phyloP scores from a whole-genome alignment of 1,140 invertebrate genomes.

The Gonioctena quinquepunctata region DNA sequence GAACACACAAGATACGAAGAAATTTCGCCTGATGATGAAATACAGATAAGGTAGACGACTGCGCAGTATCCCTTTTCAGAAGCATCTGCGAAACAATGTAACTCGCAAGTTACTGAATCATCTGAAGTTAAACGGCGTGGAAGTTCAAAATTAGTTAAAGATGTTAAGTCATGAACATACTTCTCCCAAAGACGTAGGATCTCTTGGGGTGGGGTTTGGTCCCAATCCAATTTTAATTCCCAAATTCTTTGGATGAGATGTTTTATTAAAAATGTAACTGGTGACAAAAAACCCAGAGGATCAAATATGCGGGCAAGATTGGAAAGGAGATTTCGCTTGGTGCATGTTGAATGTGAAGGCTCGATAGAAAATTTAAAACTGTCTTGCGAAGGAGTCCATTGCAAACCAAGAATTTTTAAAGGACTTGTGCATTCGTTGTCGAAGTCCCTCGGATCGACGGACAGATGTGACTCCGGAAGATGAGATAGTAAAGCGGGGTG shows the following conservation, averaged over 20 bases:
- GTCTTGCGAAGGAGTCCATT: conserved; percentile 3
- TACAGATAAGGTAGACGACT: too few species aligned
- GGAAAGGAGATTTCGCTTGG: conserved; percentile 44
- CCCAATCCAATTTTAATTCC: conserved; percentile 44
- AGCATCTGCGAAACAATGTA: conserved; percentile 46
- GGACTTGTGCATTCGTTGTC: too few species aligned
- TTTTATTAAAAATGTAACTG: conserved; percentile 45
- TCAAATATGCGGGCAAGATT: conserved; percentile 45
- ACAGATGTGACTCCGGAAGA: too few species aligned
- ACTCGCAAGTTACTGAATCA: too few species aligned
- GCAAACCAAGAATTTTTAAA: conserved; percentile 2
- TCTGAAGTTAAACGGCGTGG: background rate
- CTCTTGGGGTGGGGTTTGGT: conserved; percentile 36
- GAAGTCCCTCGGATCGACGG: too few species aligned
- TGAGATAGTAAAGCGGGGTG: background rate
- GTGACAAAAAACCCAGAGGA: conserved; percentile 49
- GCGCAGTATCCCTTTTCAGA: conserved; percentile 39
- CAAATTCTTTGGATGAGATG: conserved; percentile 49
- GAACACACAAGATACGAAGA: conserved; percentile 43
- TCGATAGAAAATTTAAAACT: background rate
- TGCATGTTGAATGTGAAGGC: conserved; percentile 9
- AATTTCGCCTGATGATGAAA: too few species aligned
- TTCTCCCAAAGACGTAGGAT: conserved; percentile 35
- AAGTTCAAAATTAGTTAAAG: background rate
- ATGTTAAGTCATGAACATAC: background rate